Percentiles rank a stretch among this genome's conserved stretches.
phyloP scores from a whole-genome alignment of 2,113 vertebrate species.

The Cynopterus brachyotis region DNA sequence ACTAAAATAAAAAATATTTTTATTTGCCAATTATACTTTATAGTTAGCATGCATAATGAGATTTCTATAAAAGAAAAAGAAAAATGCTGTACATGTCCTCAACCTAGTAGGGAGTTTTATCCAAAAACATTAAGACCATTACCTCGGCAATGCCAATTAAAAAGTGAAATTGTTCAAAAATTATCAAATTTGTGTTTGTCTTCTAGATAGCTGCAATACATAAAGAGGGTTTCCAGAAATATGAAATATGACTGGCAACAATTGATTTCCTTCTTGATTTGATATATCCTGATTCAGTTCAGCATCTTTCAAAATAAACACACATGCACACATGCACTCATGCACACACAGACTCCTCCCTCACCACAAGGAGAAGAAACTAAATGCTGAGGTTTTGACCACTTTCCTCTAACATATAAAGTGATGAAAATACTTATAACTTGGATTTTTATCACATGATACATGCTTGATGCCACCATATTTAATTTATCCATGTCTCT shows the following conservation, averaged over 20 bases:
- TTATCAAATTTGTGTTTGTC: conserved; percentile 18
- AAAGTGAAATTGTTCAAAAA: conserved; percentile 2
- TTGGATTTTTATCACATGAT: neutral
- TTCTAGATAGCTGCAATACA: conserved; percentile 9
- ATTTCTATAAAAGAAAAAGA: neutral
- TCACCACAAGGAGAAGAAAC: neutral
- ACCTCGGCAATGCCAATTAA: conserved; percentile 38
- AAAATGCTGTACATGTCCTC: neutral
- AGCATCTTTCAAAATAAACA: conserved; percentile 6
- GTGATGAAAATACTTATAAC: neutral
- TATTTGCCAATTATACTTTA: neutral
- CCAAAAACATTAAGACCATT: conserved; percentile 29
- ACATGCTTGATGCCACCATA: neutral
- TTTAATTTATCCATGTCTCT: neutral
- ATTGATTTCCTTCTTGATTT: neutral
- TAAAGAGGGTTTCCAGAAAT: conserved; percentile 1
- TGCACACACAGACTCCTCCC: neutral
- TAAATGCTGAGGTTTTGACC: neutral
- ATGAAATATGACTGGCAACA: neutral
- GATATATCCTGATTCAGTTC: neutral
- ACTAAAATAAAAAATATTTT: neutral
- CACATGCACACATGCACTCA: too few relatives aligned
- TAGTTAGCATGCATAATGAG: neutral
- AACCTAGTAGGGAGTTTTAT: conserved; percentile 24
- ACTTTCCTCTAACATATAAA: neutral